Base-by-base conservation (phyloP, 2,797 vertebrate species). In the Helostoma temminkii region DNA sequence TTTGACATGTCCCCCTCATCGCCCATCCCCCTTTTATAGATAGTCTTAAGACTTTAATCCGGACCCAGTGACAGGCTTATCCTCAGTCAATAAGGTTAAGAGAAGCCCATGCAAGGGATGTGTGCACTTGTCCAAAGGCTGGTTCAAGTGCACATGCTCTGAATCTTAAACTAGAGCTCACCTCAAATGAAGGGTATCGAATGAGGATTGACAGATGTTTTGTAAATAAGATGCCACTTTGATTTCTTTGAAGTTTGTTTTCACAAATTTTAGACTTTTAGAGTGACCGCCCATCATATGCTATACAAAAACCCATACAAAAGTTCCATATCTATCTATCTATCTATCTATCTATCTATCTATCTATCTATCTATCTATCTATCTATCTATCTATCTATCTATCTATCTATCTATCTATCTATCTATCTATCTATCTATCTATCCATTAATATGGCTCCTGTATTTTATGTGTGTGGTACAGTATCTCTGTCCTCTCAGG, bases 11-110 rank as follows among this genome's bases (percentile, higher is more conserved):
- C 76, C 77, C 81, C 81, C 82, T 84, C 76, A 77, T 78, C 64
- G 74, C 76, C 80, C 70, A 2, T 32, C 77, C 81, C 82, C 76
- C 78, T 91, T 93, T 93, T 89, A 93, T 92, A 91, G 93, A 94
- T 94, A 91, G 89, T 91, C 90, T 89, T 94, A 94, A 94, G 92
- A 93, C 93, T 94, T 94, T 94, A 94, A 94, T 94, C 93, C 85
- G 82, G 80, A 92, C 90, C 86, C 84, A 71, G 88, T 94, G 93
- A 92, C 93, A 92, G 89, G 81, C 93, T 93, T 86, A 92, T 93
- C 92, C 91, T 75, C 88, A 90, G 93, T 95, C 94, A 92, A 94
- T 94, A 94, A 86, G 90, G 92, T 92, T 93, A 94, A 93, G 86
- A 88, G 88, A 92, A 89, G 85, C 87, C 84, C 80, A 81, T 86